Conservation (phyloP, 2,888 invertebrate genomes). For the Ophion slaviceki region DNA sequence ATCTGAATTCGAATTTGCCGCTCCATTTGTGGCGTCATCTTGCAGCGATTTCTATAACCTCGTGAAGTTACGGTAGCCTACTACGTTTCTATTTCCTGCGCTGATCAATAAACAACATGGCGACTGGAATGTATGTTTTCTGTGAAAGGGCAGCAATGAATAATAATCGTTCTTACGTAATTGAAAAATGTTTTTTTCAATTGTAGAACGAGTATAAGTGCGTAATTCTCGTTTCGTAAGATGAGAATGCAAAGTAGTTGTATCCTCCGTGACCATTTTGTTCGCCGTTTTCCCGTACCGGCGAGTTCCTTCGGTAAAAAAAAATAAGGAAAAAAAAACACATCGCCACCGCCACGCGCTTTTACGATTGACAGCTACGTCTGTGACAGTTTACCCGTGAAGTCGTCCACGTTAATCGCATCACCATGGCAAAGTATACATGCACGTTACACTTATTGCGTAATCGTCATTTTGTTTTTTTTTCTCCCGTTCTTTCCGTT, state of each 20-base stretch:
- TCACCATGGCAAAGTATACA: constrained; percentile 82
- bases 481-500: constrained; percentile 63
- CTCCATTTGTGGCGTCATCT: not conserved
- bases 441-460: constrained; percentile 70
- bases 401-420: constrained; percentile 58
- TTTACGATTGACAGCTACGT: constrained; percentile 54
- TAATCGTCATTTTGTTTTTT: constrained; percentile 67
- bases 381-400: constrained; percentile 52
- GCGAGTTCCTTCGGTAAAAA: constrained; percentile 4
- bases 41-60: not conserved
- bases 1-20: not conserved
- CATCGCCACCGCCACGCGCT: constrained; percentile 36
- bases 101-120: constrained; percentile 64
- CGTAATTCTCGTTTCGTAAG: constrained; percentile 7
- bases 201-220: constrained; percentile 7
- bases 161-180: constrained; percentile 62
- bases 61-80: not conserved
- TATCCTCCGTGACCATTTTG: constrained; percentile 10
- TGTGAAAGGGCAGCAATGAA: constrained; percentile 55
- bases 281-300: constrained; percentile 19
- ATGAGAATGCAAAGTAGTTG: constrained; percentile 27
- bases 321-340: constrained; percentile 19
- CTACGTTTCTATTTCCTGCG: not conserved
- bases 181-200: constrained; percentile 47
- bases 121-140: constrained; percentile 46